Evolutionary conservation across 2,797 vertebrate species (phyloP).

Genomic region (Falco novaeseelandiae): DNA sequence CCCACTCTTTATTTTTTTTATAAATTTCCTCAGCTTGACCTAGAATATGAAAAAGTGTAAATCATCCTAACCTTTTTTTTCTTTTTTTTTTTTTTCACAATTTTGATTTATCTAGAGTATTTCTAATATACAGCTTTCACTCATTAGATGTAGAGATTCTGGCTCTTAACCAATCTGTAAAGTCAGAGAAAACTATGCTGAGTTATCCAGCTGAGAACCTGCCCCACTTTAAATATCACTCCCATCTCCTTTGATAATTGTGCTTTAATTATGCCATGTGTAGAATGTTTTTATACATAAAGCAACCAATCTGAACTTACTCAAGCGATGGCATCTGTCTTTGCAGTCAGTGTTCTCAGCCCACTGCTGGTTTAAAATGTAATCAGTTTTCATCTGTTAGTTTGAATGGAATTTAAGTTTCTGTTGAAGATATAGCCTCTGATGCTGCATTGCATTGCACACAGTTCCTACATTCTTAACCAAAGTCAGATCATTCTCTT

Average conservation of each 20-base stretch:
- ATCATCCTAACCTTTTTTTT: background rate
- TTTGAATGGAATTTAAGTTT: background rate
- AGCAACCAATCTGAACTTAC: background rate
- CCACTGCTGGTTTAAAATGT: background rate
- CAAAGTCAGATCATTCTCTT: background rate
- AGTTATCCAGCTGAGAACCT: background rate
- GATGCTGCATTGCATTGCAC: background rate
- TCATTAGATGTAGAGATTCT: background rate
- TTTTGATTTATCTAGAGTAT: background rate
- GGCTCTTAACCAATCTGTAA: background rate
- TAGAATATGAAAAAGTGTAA: background rate
- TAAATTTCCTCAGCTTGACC: background rate
- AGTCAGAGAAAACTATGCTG: background rate
- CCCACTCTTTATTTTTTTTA: background rate
- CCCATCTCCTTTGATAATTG: background rate
- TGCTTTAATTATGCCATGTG: background rate
- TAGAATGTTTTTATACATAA: background rate
- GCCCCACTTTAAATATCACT: background rate
- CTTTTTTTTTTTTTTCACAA: background rate
- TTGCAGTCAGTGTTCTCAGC: background rate
- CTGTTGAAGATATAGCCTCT: background rate
- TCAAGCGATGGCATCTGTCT: background rate
- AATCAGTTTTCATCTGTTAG: background rate
- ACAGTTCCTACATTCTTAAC: background rate
- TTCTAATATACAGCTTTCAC: background rate